Base-by-base conservation (phyloP, 2,113 vertebrate species). In the Cervus canadensis region DNA sequence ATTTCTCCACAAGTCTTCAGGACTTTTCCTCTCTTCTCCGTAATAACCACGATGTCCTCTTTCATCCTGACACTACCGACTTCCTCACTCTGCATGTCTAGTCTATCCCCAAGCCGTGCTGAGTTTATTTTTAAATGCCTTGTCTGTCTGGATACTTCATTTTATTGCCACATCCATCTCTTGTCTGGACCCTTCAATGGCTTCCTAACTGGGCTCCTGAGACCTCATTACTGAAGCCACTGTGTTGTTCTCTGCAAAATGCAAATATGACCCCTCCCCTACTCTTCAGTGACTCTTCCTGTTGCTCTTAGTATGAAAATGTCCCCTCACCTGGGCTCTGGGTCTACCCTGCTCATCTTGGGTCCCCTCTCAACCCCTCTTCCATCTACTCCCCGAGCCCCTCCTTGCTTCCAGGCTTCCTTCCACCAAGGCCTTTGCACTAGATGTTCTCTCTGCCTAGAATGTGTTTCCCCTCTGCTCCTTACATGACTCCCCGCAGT, bases 41-140 rank as follows among this genome's bases (percentile, higher is more conserved):
- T n/a, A 4, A 17, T 45, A 10, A 16, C 5, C 59, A 5, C 0
- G 1, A 15, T 17, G 40, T 48, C 45, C 17, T 17, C 7, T 67
- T 76, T 48, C 17, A 40, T 17, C n/a, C 43, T 23, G 11, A 43
- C 11, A 2, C 45, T 15, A 81, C 79, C 19, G 2, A 56, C 79
- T 85, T 86, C 16, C 36, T 48, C 50, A 40, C 30, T 78, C 43
- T 40, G 43, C 14, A 23, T 3, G 16, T 92, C 82, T 85, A 6
- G 30, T 40, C 84, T 36, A 33, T 60, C 25, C 48, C 60, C 40
- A 43, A 17, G 56, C n/a, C 5, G 6, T 36, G 36, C 1, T 60
- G 43, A 36, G 56, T 11, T 62, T 43, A 28, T 28, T 82, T 26
- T 71, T 60, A 21, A 79, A 21, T 30, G 82, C 40, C 2, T 7